These are phyloP conservation scores for Istiophorus platypterus DNA, from an alignment of 2,113 vertebrate species.

Conservation along the genomic window DNA sequence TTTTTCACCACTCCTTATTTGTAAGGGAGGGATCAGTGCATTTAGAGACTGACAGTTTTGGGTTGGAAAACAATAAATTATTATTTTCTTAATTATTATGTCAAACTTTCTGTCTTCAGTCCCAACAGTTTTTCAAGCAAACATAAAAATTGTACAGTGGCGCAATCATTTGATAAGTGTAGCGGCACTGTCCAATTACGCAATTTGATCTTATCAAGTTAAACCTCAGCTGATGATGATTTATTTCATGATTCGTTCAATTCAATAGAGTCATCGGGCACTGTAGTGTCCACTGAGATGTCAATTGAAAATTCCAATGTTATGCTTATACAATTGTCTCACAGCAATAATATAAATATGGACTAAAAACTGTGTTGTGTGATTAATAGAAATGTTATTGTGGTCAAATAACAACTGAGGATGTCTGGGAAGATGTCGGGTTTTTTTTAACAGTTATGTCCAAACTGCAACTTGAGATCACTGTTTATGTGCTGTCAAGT, in stretches of 20 bases:
- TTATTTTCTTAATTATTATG: background rate
- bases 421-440: background rate
- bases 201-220: background rate
- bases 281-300: background rate
- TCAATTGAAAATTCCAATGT: background rate
- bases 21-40: background rate
- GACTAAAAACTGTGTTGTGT: background rate
- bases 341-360: background rate
- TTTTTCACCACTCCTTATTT: conserved; percentile 16
- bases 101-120: background rate
- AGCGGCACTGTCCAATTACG: background rate
- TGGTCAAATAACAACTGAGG: no score
- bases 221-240: background rate
- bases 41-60: background rate
- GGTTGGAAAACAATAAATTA: background rate
- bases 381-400: no score
- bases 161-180: no score
- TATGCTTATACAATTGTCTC: background rate
- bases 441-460: background rate
- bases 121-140: no score
- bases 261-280: background rate
- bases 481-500: background rate
- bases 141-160: no score
- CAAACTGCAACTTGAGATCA: conserved; percentile 15
- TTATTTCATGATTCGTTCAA: background rate